Evolutionary conservation across 2,113 vertebrate species (phyloP).

Genomic region (Gambusia affinis): DNA sequence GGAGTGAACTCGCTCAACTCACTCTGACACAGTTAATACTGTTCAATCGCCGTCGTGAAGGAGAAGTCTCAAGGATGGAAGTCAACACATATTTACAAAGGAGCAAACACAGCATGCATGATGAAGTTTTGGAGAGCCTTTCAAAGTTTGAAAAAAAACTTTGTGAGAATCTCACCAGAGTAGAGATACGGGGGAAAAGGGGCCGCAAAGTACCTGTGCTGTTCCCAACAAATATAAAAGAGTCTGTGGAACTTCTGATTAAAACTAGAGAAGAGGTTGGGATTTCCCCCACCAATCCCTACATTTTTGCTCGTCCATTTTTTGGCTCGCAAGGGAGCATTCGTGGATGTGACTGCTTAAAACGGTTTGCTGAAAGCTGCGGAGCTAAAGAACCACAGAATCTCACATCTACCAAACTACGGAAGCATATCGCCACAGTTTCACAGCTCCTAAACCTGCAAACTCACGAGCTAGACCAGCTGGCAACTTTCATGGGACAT

Average conservation of each 20-base stretch:
- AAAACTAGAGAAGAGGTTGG: slow-evolving; percentile 1
- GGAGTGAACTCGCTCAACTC: too few relatives aligned
- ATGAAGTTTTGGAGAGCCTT: slow-evolving; percentile 1
- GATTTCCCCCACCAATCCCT: neutral
- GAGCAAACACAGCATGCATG: neutral
- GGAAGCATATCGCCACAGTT: neutral
- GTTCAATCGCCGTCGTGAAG: too few relatives aligned
- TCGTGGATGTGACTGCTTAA: slow-evolving; percentile 4
- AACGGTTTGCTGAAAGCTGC: neutral
- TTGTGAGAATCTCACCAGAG: too few relatives aligned
- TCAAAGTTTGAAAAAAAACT: neutral
- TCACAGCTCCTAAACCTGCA: slow-evolving; percentile 1
- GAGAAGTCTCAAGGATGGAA: too few relatives aligned
- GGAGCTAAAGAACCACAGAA: neutral
- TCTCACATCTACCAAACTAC: slow-evolving; percentile 1
- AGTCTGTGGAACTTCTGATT: slow-evolving; percentile 11
- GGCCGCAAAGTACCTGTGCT: slow-evolving; percentile 3
- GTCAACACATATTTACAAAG: neutral
- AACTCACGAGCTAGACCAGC: neutral
- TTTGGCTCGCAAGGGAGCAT: neutral
- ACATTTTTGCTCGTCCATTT: slow-evolving; percentile 1
- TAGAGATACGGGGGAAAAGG: neutral
- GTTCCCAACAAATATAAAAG: neutral
- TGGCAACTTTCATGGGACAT: slow-evolving; percentile 5
- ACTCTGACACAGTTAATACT: too few relatives aligned